Percentiles rank a stretch among this genome's conserved stretches.
phyloP scores from a whole-genome alignment of 2,797 vertebrate species.

The Muraenolepis orangiensis region DNA sequence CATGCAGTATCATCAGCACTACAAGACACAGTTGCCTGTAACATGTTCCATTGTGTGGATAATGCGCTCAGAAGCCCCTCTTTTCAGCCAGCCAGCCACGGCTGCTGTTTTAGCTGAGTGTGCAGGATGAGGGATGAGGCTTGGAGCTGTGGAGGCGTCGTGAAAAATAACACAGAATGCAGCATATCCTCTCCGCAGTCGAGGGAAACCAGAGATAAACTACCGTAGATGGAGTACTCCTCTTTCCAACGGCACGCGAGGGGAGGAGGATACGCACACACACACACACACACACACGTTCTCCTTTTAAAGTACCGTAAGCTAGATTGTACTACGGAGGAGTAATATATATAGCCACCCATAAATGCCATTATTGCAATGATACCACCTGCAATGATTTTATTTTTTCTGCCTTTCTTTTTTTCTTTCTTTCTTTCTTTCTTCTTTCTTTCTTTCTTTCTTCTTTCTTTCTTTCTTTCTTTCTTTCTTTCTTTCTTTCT shows the following conservation, averaged over 20 bases:
- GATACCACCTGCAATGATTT: neutral
- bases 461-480: neutral
- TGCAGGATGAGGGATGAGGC: slow-evolving; percentile 71
- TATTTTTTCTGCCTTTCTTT: neutral
- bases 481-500: slow-evolving; percentile 12
- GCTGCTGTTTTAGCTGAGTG: slow-evolving; percentile 70
- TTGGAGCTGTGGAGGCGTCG: slow-evolving; percentile 71
- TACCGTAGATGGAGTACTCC: slow-evolving; percentile 12
- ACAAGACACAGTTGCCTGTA: slow-evolving; percentile 67
- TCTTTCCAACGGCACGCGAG: slow-evolving; percentile 18
- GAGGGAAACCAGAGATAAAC: slow-evolving; percentile 57
- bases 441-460: neutral
- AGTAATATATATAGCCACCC: slow-evolving; percentile 15
- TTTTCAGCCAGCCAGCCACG: slow-evolving; percentile 71
- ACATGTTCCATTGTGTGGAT: slow-evolving; percentile 71
- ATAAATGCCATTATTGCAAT: slow-evolving; percentile 1
- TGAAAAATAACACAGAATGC: slow-evolving; percentile 73
- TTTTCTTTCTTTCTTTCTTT: neutral
- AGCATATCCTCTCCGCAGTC: slow-evolving; percentile 64
- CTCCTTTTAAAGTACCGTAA: neutral
- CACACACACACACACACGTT: slow-evolving; percentile 28
- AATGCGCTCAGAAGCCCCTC: slow-evolving; percentile 62
- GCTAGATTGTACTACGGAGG: slow-evolving; percentile 5
- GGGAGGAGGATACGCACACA: slow-evolving; percentile 35
- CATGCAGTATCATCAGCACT: slow-evolving; percentile 60